Evolutionary conservation across 2,888 invertebrate genomes (phyloP), one percentile per base, ranked within the genome.

Genomic region (Drosophila borealis): DNA sequence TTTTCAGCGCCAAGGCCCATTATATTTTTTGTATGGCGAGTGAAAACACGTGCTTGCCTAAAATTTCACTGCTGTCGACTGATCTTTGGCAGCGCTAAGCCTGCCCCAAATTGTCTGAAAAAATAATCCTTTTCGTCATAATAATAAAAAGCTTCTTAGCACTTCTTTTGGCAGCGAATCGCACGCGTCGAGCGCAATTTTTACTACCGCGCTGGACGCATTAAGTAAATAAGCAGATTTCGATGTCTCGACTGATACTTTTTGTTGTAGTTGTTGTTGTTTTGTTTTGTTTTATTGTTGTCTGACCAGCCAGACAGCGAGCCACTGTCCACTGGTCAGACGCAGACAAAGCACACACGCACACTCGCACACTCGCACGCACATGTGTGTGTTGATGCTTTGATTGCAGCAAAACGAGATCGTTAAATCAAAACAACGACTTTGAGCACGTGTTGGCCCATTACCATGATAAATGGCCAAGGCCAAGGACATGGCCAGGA

Each of bases 371-470:
- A 39, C 34, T 29, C 37, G 19, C 44, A 48, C 21, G 36, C 34
- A 45, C 14, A 49, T 11, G 36, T 49, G 37, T 44, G 33, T 36
- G 45, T 48, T 53, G 81, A 45, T 78, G 44, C 78, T 81, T 74
- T 78, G 80, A 85, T 85, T 80, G 80, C 76, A 61, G 80, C 76
- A 75, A 78, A 78, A 59, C 81, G 79, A 75, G 68, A 78, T 81
- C 82, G 85, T 80, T 85, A 80, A 80, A 80, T 80, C 80, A 80
- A 84, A 85, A 81, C 76, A 80, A 70, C 69, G 76, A 72, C 69
- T 72, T 67, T 54, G 45, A 48, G 82, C 76, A 79, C 73, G 81
- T 79, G 72, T 70, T 73, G 55, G 69, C 61, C 76, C 54, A 68
- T 81, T 81, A 67, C 70, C 80, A 79, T 85, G 86, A 81, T 70